phyloP scores from a whole-genome alignment of 2,113 vertebrate genomes.

The Eira barbara region DNA sequence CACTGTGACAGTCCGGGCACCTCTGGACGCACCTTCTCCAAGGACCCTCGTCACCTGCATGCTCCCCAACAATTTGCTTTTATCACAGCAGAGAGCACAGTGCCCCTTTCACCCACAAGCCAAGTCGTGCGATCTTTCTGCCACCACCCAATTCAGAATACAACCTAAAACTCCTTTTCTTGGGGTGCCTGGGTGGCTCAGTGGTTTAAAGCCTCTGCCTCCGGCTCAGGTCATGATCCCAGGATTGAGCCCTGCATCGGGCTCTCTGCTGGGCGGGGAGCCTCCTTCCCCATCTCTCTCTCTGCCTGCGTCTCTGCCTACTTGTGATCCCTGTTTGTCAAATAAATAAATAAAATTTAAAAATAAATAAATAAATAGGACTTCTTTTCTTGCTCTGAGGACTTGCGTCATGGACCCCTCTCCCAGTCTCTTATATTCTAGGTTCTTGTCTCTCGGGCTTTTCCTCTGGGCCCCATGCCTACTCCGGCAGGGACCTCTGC shows the following conservation, averaged over 20 bases:
- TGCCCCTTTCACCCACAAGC: not conserved
- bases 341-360: too few relatives aligned
- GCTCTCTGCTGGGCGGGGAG: too few relatives aligned
- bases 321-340: too few relatives aligned
- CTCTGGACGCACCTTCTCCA: rapidly evolving
- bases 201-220: too few relatives aligned
- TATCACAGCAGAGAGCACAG: not conserved
- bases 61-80: not conserved
- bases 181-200: too few relatives aligned
- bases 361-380: too few relatives aligned
- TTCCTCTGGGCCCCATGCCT: not conserved
- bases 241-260: rapidly evolving
- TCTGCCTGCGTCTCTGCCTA: too few relatives aligned
- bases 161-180: not conserved
- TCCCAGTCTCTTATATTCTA: not conserved
- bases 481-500: not conserved
- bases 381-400: not conserved
- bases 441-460: not conserved
- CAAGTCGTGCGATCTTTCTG: not conserved
- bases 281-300: too few relatives aligned
- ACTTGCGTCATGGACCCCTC: rapidly evolving
- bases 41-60: rapidly evolving
- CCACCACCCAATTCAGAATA: too few relatives aligned
- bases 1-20: not conserved
- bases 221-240: too few relatives aligned